Conservation (phyloP, 2,113 vertebrate genomes). For the Symphodus melops region DNA sequence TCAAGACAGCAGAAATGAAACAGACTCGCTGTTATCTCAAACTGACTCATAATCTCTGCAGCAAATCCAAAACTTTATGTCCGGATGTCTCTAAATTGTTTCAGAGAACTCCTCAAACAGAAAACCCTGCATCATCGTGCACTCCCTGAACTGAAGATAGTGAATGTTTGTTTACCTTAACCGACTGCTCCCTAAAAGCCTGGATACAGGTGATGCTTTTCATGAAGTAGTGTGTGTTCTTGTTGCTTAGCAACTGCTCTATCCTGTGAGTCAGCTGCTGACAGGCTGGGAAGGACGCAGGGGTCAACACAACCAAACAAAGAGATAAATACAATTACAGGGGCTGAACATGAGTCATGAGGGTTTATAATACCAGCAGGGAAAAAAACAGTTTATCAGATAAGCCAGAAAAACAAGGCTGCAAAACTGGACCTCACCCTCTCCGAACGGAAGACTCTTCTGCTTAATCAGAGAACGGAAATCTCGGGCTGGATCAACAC, state of each 20-base stretch:
- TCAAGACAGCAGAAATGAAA: constrained; percentile 46
- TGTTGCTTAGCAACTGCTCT: constrained; percentile 92
- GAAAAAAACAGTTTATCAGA: neutral
- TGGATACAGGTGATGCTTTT: constrained; percentile 92
- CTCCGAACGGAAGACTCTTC: constrained; percentile 88
- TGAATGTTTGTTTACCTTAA: constrained; percentile 86
- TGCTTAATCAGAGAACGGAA: constrained; percentile 87
- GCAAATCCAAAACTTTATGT: constrained; percentile 13
- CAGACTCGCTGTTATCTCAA: constrained; percentile 32
- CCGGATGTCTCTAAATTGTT: constrained; percentile 13
- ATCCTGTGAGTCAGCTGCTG: constrained; percentile 90
- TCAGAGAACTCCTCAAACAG: neutral
- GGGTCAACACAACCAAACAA: constrained; percentile 67
- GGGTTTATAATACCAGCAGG: neutral
- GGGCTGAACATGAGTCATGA: constrained; percentile 29
- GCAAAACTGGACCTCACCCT: constrained; percentile 84
- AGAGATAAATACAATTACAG: constrained; percentile 52
- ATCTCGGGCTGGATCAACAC: constrained; percentile 90
- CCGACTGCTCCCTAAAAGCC: constrained; percentile 90
- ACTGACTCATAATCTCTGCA: constrained; percentile 36
- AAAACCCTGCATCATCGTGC: constrained; percentile 8
- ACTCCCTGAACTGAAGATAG: constrained; percentile 22
- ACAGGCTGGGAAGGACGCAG: constrained; percentile 85
- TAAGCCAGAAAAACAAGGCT: neutral
- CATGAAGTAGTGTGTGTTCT: constrained; percentile 88